Conservation (phyloP, 1,140 invertebrate genomes). For the Panonychus citri region DNA sequence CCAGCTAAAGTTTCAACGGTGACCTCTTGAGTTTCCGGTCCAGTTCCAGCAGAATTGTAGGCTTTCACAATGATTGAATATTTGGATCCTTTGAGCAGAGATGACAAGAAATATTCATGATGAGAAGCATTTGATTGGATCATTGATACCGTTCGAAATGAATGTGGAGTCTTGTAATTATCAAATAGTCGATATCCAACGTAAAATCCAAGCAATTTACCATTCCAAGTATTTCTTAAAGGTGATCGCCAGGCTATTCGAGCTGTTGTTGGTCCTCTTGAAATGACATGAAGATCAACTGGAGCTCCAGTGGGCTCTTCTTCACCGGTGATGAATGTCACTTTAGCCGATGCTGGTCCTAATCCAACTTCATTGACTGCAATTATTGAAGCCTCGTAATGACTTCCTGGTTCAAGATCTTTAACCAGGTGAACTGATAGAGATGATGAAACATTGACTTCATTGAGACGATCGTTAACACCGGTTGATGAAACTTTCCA, state of each 20-base stretch:
- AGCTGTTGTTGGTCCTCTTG: slow-evolving; percentile 70
- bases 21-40: slow-evolving; percentile 15
- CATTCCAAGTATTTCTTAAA: slow-evolving; percentile 65
- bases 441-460: slow-evolving; percentile 13
- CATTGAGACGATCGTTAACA: slow-evolving; percentile 9
- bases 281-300: slow-evolving; percentile 47
- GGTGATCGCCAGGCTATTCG: slow-evolving; percentile 84
- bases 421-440: slow-evolving; percentile 18
- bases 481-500: slow-evolving; percentile 37
- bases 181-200: slow-evolving; percentile 39
- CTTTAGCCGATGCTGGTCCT: slow-evolving; percentile 58
- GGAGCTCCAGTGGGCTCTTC: slow-evolving; percentile 32
- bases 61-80: slow-evolving; percentile 18
- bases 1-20: slow-evolving; percentile 15
- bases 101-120: slow-evolving; percentile 15
- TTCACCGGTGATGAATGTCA: slow-evolving; percentile 53
- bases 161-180: slow-evolving; percentile 16
- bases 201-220: slow-evolving; percentile 59
- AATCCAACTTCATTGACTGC: slow-evolving; percentile 30
- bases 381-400: slow-evolving; percentile 22
- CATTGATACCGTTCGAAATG: slow-evolving; percentile 7
- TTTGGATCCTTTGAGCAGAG: slow-evolving; percentile 14
- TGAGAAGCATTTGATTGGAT: background rate
- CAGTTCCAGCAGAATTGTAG: slow-evolving; percentile 16
- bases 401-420: slow-evolving; percentile 22